phyloP scores from a whole-genome alignment of 2,888 invertebrate species.

The Drosophila dives region DNA sequence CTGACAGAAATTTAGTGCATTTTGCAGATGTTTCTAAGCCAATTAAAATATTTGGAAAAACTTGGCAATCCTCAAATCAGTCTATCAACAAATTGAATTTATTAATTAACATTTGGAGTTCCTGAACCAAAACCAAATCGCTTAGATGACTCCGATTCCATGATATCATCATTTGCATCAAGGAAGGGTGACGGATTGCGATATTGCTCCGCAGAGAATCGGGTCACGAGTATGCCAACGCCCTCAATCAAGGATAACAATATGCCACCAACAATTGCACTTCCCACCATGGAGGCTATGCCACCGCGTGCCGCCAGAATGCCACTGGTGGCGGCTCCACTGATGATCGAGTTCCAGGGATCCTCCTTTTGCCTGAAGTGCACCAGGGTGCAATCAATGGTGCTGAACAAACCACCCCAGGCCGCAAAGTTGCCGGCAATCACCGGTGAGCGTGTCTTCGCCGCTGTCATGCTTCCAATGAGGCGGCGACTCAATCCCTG shows the following conservation, averaged over 20 bases:
- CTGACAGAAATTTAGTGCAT: not conserved
- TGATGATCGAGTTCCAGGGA: constrained; percentile 73
- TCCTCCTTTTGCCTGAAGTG: constrained; percentile 66
- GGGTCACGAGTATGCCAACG: constrained; percentile 62
- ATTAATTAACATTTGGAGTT: constrained; percentile 51
- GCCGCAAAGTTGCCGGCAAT: constrained; percentile 69
- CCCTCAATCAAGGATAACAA: constrained; percentile 64
- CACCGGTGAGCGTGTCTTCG: constrained; percentile 58
- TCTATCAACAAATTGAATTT: constrained; percentile 34
- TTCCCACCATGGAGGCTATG: constrained; percentile 65
- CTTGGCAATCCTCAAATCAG: not conserved
- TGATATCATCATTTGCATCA: constrained; percentile 22
- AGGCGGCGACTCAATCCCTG: constrained; percentile 86
- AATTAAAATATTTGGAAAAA: constrained; percentile 4
- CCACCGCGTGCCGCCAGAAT: constrained; percentile 64
- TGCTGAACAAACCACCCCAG: constrained; percentile 67
- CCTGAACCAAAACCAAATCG: constrained; percentile 40
- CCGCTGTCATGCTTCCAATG: constrained; percentile 55
- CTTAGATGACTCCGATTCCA: constrained; percentile 28
- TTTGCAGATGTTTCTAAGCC: not conserved
- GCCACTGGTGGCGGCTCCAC: constrained; percentile 70
- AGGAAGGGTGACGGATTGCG: constrained; percentile 42
- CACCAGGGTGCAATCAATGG: constrained; percentile 66
- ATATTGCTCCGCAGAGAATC: constrained; percentile 64
- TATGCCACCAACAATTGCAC: constrained; percentile 65